Percentiles rank a stretch among this genome's conserved stretches.
phyloP scores from a whole-genome alignment of 2,797 vertebrate genomes.

The Gephyroberyx darwinii region DNA sequence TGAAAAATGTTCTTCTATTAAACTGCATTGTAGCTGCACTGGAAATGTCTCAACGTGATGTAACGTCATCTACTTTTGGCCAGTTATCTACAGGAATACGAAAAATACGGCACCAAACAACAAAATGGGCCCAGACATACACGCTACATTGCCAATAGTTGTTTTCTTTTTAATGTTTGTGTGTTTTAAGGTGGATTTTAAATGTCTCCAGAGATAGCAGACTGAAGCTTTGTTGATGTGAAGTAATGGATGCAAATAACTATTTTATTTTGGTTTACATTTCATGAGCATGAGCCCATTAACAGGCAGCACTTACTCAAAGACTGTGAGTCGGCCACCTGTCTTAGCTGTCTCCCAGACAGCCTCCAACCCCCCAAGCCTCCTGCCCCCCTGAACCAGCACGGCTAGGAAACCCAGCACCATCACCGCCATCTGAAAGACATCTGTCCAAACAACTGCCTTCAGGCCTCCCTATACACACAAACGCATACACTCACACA shows the following conservation, averaged over 20 bases:
- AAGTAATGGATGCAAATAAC: conserved; percentile 21
- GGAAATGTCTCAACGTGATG: too few relatives aligned
- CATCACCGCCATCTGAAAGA: conserved; percentile 90
- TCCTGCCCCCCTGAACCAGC: conserved; percentile 80
- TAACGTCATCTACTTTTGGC: too few relatives aligned
- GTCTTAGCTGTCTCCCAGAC: conserved; percentile 79
- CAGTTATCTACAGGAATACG: too few relatives aligned
- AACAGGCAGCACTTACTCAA: conserved; percentile 77
- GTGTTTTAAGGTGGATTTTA: not conserved
- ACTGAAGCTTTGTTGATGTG: not conserved
- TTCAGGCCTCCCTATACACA: conserved; percentile 83
- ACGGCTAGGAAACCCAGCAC: conserved; percentile 83
- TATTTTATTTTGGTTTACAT: not conserved
- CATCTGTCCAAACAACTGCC: conserved; percentile 89
- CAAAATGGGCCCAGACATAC: too few relatives aligned
- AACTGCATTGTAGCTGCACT: too few relatives aligned
- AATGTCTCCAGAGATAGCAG: not conserved
- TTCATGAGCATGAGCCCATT: conserved; percentile 38
- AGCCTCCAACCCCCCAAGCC: conserved; percentile 72
- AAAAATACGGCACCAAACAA: too few relatives aligned
- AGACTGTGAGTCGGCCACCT: conserved; percentile 80
- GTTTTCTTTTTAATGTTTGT: too few relatives aligned
- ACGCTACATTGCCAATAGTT: too few relatives aligned
- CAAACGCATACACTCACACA: conserved; percentile 3
- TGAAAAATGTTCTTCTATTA: too few relatives aligned